Base-by-base conservation (phyloP, 2,797 vertebrate genomes). In the Oreochromis grahami region DNA sequence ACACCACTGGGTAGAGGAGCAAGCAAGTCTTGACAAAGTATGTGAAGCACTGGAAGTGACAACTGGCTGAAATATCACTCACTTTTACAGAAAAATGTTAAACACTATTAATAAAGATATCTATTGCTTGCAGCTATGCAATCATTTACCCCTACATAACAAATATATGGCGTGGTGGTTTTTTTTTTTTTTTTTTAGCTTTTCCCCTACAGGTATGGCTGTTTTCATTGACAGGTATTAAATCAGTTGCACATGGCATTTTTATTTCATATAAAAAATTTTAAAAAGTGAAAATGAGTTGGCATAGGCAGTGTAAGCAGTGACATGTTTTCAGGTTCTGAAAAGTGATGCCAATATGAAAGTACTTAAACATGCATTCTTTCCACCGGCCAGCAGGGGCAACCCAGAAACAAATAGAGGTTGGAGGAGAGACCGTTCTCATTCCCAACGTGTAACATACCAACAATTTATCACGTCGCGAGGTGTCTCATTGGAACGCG, bases 141-240 rank as follows among this genome's bases (percentile, higher is more conserved):
- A 21, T 65, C 3, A 14, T 65, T 65, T 65, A 38, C 60, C 19
- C 19, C 34, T 3, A 38, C 19, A 65, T 45, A 29, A 45, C 1
- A 45, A 70, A 26, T 70, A 26, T 45, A 45, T 17, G 8, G 21
- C 4, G 0, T 70, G 0, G 2, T 12, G 12, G 6, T 5, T 34
- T 14, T 65, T 26, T n/a, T n/a, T n/a, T n/a, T n/a, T n/a, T n/a
- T n/a, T n/a, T 26, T 70, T 43, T 26, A 1, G 11, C 34, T 38
- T 11, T 38, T 65, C 11, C 34, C 60, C 34, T 38, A 21, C 34
- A 45, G 41, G 41, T 43, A 45, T 45, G 65, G 8, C 41, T 70
- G 24, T 21, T 11, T 70, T 70, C 21, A 45, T 45, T 29, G 21
- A 43, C 38, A 70, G 65, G 21, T 19, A 72, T 9, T 29, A 45